Conservation (phyloP, 2,797 vertebrate species). For the Rachycentron canadum region DNA sequence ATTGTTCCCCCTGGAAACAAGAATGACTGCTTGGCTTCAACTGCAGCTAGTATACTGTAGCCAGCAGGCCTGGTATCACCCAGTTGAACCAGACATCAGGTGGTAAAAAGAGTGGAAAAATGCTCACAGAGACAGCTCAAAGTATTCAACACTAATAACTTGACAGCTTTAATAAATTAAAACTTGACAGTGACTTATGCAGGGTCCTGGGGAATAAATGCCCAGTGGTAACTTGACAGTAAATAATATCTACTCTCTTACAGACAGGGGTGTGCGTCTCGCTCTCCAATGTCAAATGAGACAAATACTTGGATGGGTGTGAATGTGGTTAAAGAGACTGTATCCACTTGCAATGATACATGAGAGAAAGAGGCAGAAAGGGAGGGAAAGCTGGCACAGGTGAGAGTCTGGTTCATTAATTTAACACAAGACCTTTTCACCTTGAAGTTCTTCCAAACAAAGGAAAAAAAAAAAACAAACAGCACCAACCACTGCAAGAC, state of each 20-base stretch:
- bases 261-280: slow-evolving; percentile 22
- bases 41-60: slow-evolving; percentile 13
- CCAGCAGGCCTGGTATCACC: slow-evolving; percentile 45
- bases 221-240: slow-evolving; percentile 35
- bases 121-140: slow-evolving; percentile 15
- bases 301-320: slow-evolving; percentile 34
- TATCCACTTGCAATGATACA: slow-evolving; percentile 36
- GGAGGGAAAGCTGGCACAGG: slow-evolving; percentile 21
- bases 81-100: slow-evolving; percentile 31
- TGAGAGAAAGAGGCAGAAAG: slow-evolving; percentile 14
- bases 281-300: slow-evolving; percentile 35
- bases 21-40: slow-evolving; percentile 50
- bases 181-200: slow-evolving; percentile 26
- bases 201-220: slow-evolving; percentile 21
- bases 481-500: background rate
- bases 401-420: slow-evolving; percentile 24
- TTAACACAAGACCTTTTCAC: slow-evolving; percentile 35
- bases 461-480: slow-evolving; percentile 4
- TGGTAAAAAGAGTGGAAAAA: slow-evolving; percentile 29
- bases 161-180: slow-evolving; percentile 44
- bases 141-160: slow-evolving; percentile 38
- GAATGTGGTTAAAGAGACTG: background rate
- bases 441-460: slow-evolving; percentile 12
- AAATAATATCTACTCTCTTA: slow-evolving; percentile 39
- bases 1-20: slow-evolving; percentile 57